These are phyloP conservation scores for Anthoptus insignis DNA, from an alignment of 2,888 invertebrate species.

Conservation along the genomic window DNA sequence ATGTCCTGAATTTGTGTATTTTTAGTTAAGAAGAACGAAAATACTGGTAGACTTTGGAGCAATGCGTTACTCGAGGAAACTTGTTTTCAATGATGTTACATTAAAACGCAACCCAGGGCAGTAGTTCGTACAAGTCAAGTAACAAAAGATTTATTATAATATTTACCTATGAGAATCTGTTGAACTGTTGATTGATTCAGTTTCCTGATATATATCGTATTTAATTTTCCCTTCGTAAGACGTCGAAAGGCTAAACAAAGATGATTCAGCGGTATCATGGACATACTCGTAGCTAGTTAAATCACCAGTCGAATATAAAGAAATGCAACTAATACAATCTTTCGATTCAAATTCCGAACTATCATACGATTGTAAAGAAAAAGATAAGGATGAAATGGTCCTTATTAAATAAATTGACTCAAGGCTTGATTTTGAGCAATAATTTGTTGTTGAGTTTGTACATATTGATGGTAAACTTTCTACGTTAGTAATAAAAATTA, in stretches of 20 bases:
- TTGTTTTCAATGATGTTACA: too few species aligned
- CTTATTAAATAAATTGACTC: slow-evolving; percentile 55
- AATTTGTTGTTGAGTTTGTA: slow-evolving; percentile 3
- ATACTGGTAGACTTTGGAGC: too few species aligned
- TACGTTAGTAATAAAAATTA: slow-evolving; percentile 15
- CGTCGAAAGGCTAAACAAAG: not conserved
- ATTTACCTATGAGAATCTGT: not conserved
- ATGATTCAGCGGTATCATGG: not conserved
- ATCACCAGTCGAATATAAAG: not conserved
- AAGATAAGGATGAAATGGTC: slow-evolving; percentile 49
- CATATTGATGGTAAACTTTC: not conserved
- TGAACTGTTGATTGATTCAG: not conserved
- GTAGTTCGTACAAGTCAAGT: too few species aligned
- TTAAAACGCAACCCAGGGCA: too few species aligned
- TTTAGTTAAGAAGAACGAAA: too few species aligned
- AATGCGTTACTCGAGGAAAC: too few species aligned
- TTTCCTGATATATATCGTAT: not conserved
- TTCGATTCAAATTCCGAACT: not conserved
- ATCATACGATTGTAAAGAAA: slow-evolving; percentile 32
- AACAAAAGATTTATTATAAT: not conserved
- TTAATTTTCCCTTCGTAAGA: not conserved
- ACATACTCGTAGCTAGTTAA: not conserved
- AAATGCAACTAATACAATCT: not conserved
- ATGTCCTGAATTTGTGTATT: too few species aligned
- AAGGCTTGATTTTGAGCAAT: slow-evolving; percentile 47